Percentiles rank a stretch among this genome's conserved stretches.
These are phyloP conservation scores for Drosophila gunungcola DNA, from an alignment of 1,140 invertebrate species.

Conservation along the genomic window DNA sequence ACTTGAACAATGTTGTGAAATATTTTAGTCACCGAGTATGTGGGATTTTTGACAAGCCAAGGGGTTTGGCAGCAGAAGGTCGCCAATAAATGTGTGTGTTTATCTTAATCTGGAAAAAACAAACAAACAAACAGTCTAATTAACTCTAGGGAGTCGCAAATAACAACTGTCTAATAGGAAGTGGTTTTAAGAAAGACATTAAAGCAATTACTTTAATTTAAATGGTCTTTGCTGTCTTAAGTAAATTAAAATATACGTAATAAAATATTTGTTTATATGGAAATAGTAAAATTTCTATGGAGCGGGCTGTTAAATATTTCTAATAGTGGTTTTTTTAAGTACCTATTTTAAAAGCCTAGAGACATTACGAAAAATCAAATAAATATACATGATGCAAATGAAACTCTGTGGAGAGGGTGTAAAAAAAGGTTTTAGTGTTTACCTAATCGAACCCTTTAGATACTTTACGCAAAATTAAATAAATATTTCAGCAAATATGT, in stretches of 20 bases:
- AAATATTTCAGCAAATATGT: too few relatives aligned
- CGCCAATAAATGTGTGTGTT: neutral
- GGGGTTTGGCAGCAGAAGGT: constrained; percentile 42
- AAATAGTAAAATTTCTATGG: neutral
- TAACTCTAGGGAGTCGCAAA: neutral
- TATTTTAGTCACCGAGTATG: constrained; percentile 57
- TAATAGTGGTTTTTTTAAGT: too few relatives aligned
- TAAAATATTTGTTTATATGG: too few relatives aligned
- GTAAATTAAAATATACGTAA: too few relatives aligned
- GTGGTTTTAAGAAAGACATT: neutral
- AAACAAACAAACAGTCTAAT: constrained; percentile 23
- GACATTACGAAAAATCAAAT: too few relatives aligned
- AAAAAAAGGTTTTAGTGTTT: too few relatives aligned
- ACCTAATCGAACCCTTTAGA: too few relatives aligned
- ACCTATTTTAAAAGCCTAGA: too few relatives aligned
- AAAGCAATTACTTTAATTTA: neutral
- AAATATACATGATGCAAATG: too few relatives aligned
- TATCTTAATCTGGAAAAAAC: constrained; percentile 8
- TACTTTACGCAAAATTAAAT: too few relatives aligned
- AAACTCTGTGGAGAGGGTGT: too few relatives aligned
- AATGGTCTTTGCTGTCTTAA: neutral
- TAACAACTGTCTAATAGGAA: constrained; percentile 14
- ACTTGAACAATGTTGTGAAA: constrained; percentile 67
- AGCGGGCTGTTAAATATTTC: neutral
- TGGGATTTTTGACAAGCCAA: constrained; percentile 47